phyloP scores from a whole-genome alignment of 2,113 vertebrate genomes.

The Phylloscopus whistleri region DNA sequence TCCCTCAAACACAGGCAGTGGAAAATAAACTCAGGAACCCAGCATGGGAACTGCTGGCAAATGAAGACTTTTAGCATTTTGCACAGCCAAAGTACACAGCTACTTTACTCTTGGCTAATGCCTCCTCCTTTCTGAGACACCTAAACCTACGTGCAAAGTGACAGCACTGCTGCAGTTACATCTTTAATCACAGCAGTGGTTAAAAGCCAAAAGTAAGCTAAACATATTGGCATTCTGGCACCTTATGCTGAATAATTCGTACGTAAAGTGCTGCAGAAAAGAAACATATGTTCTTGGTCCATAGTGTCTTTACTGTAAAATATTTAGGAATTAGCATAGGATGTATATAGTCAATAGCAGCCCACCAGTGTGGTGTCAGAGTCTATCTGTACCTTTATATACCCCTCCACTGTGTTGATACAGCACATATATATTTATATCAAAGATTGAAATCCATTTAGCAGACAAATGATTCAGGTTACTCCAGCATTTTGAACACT shows the following conservation, averaged over 20 bases:
- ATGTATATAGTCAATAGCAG: conserved; percentile 40
- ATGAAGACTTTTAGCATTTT: conserved; percentile 23
- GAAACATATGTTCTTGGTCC: conserved; percentile 69
- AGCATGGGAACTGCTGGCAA: conserved; percentile 53
- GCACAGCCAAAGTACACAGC: conserved; percentile 57
- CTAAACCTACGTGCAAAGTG: conserved; percentile 47
- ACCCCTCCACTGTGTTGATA: neutral
- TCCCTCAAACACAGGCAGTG: conserved; percentile 23
- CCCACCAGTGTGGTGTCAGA: neutral
- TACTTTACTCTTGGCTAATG: conserved; percentile 44
- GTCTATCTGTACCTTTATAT: neutral
- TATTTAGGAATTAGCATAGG: conserved; percentile 43
- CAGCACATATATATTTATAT: neutral
- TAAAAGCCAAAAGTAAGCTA: conserved; percentile 71
- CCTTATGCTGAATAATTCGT: conserved; percentile 70
- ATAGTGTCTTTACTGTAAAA: conserved; percentile 56
- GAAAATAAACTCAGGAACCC: conserved; percentile 54
- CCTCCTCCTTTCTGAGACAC: conserved; percentile 29
- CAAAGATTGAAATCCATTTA: neutral
- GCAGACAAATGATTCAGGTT: neutral
- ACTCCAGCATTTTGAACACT: neutral
- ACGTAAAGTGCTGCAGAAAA: conserved; percentile 66
- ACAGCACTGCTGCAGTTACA: conserved; percentile 48
- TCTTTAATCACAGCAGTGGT: conserved; percentile 70
- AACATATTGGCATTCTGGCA: conserved; percentile 70